Evolutionary conservation across 1,140 invertebrate species (phyloP), one percentile per base, ranked within the genome.

Genomic region (Ericerus pela): DNA sequence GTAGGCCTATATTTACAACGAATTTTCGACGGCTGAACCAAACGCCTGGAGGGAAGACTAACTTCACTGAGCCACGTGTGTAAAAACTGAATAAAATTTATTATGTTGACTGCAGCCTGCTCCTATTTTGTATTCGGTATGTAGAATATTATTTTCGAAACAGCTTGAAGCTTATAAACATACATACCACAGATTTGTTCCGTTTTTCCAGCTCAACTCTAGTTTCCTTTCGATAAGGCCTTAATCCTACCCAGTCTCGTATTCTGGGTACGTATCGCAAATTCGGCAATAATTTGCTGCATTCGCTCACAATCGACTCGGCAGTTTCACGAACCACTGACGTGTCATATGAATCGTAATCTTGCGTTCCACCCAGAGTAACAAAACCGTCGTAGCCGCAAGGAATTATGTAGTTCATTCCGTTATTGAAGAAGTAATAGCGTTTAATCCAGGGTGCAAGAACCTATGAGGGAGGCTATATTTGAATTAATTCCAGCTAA

Each of bases 391-490:
- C 74, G n/a, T n/a, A n/a, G 28, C 78, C 70, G 1, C 85, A 82
- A 4, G 91, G 90, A 54, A 93, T 79, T 6, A 94, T 76, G 66
- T 94, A 95, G 0, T 85, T 84, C 61, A 89, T 84, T 53, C 79
- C 74, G 62, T 92, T 87, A 0, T 77, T 80, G n/a, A n/a, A n/a
- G 63, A 88, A 91, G 64, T 87, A 85, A 29, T 86, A 89, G 1
- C 79, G 82, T 72, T 92, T 90, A 4, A 95, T 70, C 88, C 89
- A 94, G 0, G 90, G 89, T 11, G 90, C 90, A 61, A 78, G 75
- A 1, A 88, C 82, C 81, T 84, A n/a, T n/a, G n/a, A n/a, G n/a
- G n/a, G n/a, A n/a, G n/a, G n/a, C n/a, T n/a, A n/a, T n/a, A n/a
- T n/a, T n/a, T n/a, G n/a, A n/a, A n/a, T n/a, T n/a, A n/a, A n/a